phyloP scores from a whole-genome alignment of 2,113 vertebrate species.

The Corythornis cristatus region DNA sequence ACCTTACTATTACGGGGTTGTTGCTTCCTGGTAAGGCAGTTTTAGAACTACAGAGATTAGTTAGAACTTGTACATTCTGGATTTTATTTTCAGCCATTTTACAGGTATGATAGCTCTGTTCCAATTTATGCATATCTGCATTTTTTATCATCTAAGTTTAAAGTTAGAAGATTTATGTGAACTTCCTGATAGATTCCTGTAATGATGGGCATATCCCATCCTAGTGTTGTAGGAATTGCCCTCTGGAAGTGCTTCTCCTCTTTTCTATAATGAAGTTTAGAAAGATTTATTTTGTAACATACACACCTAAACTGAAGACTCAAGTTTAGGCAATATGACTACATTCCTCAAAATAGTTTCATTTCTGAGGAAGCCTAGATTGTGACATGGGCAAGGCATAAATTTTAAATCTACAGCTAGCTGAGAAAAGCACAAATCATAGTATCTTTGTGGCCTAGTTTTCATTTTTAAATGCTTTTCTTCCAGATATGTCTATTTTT shows the following conservation, averaged over 20 bases:
- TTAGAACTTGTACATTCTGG: not conserved
- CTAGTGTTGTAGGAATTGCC: not conserved
- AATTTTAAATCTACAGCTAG: no score
- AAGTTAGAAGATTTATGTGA: not conserved
- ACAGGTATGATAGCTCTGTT: not conserved
- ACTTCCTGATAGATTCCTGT: not conserved
- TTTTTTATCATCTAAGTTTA: not conserved
- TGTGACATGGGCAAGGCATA: no score
- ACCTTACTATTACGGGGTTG: not conserved
- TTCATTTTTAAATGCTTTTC: no score
- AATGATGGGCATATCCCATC: not conserved
- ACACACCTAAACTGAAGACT: no score
- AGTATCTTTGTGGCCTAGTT: no score
- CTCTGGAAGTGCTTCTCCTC: not conserved
- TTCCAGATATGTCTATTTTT: no score
- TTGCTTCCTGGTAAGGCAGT: not conserved
- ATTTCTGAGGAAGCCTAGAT: no score
- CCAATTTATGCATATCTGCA: not conserved
- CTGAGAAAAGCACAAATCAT: no score
- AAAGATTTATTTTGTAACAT: not conserved
- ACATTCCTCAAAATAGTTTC: no score
- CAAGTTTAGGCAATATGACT: no score
- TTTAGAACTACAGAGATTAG: not conserved
- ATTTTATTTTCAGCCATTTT: not conserved
- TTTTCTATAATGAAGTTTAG: not conserved